These are phyloP conservation scores for Homarus americanus DNA, from an alignment of 1,140 invertebrate genomes.

Conservation along the genomic window DNA sequence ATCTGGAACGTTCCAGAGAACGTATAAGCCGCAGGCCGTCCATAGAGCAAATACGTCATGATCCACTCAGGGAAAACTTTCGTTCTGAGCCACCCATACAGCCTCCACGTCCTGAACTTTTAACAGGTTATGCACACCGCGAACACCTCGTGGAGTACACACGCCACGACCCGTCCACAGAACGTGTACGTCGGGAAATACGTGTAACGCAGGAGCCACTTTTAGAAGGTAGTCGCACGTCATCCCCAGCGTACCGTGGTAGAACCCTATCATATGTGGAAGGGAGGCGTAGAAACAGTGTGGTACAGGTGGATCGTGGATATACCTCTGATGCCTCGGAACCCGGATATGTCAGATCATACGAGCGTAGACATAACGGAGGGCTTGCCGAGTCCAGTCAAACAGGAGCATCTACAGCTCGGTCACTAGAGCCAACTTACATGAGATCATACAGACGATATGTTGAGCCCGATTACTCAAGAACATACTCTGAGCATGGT, in stretches of 20 bases:
- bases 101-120: neutral
- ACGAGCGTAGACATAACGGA: slow-evolving; percentile 33
- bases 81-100: neutral
- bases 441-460: neutral
- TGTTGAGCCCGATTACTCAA: neutral
- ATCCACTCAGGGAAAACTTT: slow-evolving; percentile 3
- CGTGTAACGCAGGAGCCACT: neutral
- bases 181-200: neutral
- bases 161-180: neutral
- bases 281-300: neutral
- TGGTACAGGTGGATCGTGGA: neutral
- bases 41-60: neutral
- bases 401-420: neutral
- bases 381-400: neutral
- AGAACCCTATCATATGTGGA: neutral
- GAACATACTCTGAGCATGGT: slow-evolving; percentile 7
- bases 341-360: neutral
- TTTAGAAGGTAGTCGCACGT: neutral
- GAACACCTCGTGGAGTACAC: slow-evolving; percentile 14
- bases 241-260: neutral
- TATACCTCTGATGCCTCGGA: slow-evolving; percentile 13
- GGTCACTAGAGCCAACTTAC: slow-evolving; percentile 22
- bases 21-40: neutral
- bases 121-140: neutral
- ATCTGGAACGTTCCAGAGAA: neutral